Percentiles rank a stretch among this genome's conserved stretches.
Evolutionary conservation across 2,888 invertebrate genomes (phyloP).

Genomic region (Papilio gigon): DNA sequence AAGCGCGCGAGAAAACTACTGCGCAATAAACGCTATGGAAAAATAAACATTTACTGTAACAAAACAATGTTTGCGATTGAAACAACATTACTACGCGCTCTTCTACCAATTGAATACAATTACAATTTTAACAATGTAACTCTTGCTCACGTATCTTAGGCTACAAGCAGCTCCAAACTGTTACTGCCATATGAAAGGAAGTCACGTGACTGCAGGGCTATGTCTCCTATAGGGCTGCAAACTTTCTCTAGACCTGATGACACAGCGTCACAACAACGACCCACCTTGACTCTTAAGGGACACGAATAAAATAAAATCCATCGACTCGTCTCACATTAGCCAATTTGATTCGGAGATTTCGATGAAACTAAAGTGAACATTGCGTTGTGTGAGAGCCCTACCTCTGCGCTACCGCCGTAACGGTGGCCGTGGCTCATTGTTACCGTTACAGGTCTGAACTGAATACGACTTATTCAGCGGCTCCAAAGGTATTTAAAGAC

Average conservation of each 20-base stretch:
- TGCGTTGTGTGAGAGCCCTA: no score
- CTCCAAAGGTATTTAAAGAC: constrained; percentile 26
- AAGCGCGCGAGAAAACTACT: constrained; percentile 6
- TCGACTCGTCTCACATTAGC: background rate
- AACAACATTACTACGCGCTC: constrained; percentile 3
- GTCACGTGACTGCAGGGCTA: background rate
- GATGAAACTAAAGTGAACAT: no score
- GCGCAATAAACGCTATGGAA: constrained; percentile 14
- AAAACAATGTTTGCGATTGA: constrained; percentile 7
- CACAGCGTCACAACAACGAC: background rate
- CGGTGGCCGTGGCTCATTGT: constrained; percentile 11
- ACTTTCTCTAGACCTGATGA: background rate
- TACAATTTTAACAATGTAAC: constrained; percentile 20
- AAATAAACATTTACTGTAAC: constrained; percentile 21
- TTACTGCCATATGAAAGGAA: constrained; percentile 1
- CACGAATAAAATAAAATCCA: background rate
- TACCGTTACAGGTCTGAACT: constrained; percentile 26
- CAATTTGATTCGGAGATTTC: background rate
- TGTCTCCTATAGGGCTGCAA: no score
- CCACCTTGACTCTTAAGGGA: background rate
- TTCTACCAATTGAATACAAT: background rate
- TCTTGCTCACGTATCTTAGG: no score
- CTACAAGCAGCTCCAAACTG: background rate
- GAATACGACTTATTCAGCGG: constrained; percentile 14
- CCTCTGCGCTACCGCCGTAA: background rate